phyloP scores from a whole-genome alignment of 2,888 invertebrate genomes.

The Gymnocheta viridis region DNA sequence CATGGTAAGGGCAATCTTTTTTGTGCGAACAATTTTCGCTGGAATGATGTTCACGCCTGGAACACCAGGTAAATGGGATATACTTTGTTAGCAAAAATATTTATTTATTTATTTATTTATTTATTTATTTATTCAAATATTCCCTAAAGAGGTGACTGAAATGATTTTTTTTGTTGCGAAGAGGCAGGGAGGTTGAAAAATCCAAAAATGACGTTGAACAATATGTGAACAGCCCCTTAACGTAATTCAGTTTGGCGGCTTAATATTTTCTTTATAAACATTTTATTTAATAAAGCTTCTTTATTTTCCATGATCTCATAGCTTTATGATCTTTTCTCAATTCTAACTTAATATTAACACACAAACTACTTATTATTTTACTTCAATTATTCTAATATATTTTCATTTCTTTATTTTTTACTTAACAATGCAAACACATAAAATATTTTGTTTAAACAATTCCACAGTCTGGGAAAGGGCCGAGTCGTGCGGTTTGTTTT shows the following conservation, averaged over 20 bases:
- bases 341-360: background rate
- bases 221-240: no score
- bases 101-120: no score
- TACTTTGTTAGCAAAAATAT: no score
- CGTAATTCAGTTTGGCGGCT: background rate
- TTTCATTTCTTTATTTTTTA: constrained; percentile 5
- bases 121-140: no score
- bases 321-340: background rate
- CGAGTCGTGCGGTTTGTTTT: background rate
- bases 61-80: no score
- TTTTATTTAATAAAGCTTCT: background rate
- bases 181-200: no score
- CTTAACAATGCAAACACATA: constrained; percentile 17
- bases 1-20: no score
- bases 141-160: no score
- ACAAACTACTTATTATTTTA: background rate
- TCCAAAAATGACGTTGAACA: no score
- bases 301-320: background rate
- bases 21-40: no score
- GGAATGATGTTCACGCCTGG: no score
- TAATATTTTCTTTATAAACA: background rate
- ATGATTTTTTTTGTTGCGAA: no score
- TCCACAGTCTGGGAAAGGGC: constrained; percentile 13
- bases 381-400: constrained; percentile 28
- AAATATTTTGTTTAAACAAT: constrained; percentile 23